phyloP scores from a whole-genome alignment of 2,113 vertebrate species.

The Semicossyphus pulcher region DNA sequence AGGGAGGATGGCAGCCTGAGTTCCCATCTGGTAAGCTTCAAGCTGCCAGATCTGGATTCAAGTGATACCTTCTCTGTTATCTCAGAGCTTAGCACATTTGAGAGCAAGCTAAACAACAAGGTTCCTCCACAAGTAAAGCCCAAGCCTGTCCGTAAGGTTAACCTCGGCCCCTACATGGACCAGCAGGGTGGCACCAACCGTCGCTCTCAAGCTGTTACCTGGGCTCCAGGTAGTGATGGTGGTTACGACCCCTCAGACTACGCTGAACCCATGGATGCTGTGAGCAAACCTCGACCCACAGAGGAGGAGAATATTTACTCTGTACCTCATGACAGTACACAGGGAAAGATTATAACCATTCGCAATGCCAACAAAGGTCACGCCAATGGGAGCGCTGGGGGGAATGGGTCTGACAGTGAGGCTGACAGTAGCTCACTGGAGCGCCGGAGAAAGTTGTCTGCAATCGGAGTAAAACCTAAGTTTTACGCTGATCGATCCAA shows the following conservation, averaged over 20 bases:
- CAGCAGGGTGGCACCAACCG: constrained; percentile 82
- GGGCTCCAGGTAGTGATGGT: constrained; percentile 86
- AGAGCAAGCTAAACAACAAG: constrained; percentile 93
- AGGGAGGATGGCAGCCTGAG: constrained; percentile 85
- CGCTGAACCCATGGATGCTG: constrained; percentile 94
- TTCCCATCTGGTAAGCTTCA: constrained; percentile 86
- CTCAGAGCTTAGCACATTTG: constrained; percentile 87
- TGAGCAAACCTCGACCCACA: constrained; percentile 89
- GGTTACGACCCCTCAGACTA: constrained; percentile 97
- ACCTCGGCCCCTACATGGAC: constrained; percentile 86
- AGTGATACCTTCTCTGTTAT: constrained; percentile 88
- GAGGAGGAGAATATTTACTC: constrained; percentile 98
- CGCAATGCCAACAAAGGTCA: constrained; percentile 94
- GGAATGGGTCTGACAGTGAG: constrained; percentile 96
- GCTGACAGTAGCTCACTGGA: constrained; percentile 94
- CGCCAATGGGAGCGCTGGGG: constrained; percentile 89
- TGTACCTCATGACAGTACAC: constrained; percentile 96
- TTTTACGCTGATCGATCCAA: constrained; percentile 92
- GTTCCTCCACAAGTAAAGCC: constrained; percentile 92
- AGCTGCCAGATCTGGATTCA: constrained; percentile 89
- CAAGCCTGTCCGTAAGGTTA: constrained; percentile 90
- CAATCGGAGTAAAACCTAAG: constrained; percentile 85
- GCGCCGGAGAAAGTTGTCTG: constrained; percentile 85
- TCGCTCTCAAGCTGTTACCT: constrained; percentile 87
- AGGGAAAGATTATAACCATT: constrained; percentile 98